Evolutionary conservation across 2,888 invertebrate genomes (phyloP).

Genomic region (Apeira syringaria): DNA sequence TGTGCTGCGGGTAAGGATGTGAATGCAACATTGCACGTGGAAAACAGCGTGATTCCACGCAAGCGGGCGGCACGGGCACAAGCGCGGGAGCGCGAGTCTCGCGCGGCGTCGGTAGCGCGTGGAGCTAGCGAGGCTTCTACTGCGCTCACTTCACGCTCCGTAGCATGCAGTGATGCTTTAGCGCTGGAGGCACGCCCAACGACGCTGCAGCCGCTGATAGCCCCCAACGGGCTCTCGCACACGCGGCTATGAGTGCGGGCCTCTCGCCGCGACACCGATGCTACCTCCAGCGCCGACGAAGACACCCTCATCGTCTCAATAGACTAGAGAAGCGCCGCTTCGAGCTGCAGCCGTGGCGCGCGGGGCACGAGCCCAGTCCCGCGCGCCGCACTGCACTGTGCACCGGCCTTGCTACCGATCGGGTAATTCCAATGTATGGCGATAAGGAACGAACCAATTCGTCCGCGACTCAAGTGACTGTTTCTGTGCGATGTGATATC

Average conservation of each 20-base stretch:
- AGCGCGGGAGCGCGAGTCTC: conserved; percentile 49
- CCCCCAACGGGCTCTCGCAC: conserved; percentile 65
- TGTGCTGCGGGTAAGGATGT: conserved; percentile 93
- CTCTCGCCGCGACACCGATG: conserved; percentile 53
- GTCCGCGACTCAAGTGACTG: neutral
- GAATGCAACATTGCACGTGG: conserved; percentile 93
- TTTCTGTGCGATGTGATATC: neutral
- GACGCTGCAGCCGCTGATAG: conserved; percentile 60
- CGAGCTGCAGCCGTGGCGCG: conserved; percentile 34
- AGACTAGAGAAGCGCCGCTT: conserved; percentile 48
- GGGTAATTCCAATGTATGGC: conserved; percentile 34
- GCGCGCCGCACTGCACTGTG: conserved; percentile 35
- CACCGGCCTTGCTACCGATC: conserved; percentile 53
- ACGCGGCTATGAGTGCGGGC: conserved; percentile 73
- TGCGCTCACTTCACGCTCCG: conserved; percentile 75
- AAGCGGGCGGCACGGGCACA: conserved; percentile 60
- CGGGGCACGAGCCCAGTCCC: conserved; percentile 24
- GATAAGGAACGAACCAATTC: neutral
- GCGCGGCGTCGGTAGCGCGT: conserved; percentile 42
- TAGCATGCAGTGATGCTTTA: conserved; percentile 59
- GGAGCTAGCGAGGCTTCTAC: conserved; percentile 63
- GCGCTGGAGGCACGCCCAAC: conserved; percentile 63
- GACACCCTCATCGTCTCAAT: conserved; percentile 68
- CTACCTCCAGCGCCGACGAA: conserved; percentile 56
- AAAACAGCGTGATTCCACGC: conserved; percentile 91